phyloP scores from a whole-genome alignment of 2,113 vertebrate species.

The Petrocephalus microphthalmus region DNA sequence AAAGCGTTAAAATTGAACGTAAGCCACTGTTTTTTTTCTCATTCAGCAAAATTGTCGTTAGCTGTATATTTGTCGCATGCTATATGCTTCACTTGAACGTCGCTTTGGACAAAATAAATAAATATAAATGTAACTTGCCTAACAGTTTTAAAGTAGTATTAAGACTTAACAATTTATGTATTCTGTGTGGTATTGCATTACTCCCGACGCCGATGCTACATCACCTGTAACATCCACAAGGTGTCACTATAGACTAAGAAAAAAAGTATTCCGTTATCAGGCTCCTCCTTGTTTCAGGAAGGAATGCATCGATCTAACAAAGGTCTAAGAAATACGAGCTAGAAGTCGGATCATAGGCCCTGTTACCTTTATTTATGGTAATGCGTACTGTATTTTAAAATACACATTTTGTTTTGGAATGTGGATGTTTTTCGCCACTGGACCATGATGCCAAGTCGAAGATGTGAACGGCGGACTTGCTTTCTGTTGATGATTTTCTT shows the following conservation, averaged over 20 bases:
- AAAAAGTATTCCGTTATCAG: neutral
- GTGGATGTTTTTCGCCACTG: neutral
- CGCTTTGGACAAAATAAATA: neutral
- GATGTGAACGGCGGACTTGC: neutral
- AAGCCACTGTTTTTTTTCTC: neutral
- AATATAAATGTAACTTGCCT: neutral
- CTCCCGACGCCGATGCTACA: neutral
- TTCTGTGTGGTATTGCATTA: neutral
- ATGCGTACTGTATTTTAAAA: neutral
- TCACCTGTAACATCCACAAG: conserved; percentile 19
- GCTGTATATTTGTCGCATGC: neutral
- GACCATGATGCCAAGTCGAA: neutral
- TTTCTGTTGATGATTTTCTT: neutral
- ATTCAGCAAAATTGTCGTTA: neutral
- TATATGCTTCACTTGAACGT: neutral
- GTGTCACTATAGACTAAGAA: conserved; percentile 30
- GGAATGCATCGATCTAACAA: neutral
- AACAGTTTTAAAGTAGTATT: neutral
- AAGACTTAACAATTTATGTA: neutral
- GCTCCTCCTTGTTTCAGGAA: conserved; percentile 11
- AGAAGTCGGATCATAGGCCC: neutral
- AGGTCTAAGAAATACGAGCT: neutral
- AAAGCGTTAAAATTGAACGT: neutral
- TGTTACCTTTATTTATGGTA: neutral
- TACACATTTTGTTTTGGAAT: neutral